These are phyloP conservation scores for Brachypodius melanocephalos DNA, from an alignment of 2,113 vertebrate species.

Conservation along the genomic window DNA sequence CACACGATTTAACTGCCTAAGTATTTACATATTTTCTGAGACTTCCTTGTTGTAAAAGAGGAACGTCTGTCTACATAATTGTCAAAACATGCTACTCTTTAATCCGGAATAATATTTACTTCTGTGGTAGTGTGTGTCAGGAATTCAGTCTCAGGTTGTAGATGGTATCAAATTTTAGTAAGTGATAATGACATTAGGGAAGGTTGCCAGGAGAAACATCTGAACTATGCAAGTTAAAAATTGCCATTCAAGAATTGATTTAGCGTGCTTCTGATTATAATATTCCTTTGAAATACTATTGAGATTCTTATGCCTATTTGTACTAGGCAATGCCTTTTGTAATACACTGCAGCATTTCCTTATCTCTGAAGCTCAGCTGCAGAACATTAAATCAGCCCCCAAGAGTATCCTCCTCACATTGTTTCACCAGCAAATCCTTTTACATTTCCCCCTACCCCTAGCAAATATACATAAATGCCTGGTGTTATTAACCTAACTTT, in stretches of 20 bases:
- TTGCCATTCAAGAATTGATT: not conserved
- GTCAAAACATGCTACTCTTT: constrained; percentile 51
- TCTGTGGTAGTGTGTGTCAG: constrained; percentile 16
- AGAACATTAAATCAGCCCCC: not conserved
- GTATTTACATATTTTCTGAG: constrained; percentile 55
- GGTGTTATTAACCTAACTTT: not conserved
- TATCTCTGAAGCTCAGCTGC: not conserved
- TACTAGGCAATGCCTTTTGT: not conserved
- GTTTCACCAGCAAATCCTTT: not conserved
- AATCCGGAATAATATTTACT: constrained; percentile 38
- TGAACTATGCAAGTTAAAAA: constrained; percentile 47
- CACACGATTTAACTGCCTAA: constrained; percentile 12
- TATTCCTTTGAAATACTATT: constrained; percentile 4
- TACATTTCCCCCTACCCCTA: not conserved
- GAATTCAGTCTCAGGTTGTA: constrained; percentile 50
- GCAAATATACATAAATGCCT: not conserved
- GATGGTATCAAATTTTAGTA: constrained; percentile 56
- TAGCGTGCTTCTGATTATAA: not conserved
- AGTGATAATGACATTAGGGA: constrained; percentile 46
- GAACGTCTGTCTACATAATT: constrained; percentile 24
- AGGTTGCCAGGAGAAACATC: constrained; percentile 49
- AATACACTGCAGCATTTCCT: not conserved
- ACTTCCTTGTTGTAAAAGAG: constrained; percentile 31
- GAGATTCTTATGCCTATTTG: not conserved
- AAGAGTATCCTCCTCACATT: not conserved